Evolutionary conservation across 37 sponge, comb jelly and placozoan species (phyloP), one percentile per base, ranked within the genome.

Genomic region (Diacarnus erythraeanus): DNA sequence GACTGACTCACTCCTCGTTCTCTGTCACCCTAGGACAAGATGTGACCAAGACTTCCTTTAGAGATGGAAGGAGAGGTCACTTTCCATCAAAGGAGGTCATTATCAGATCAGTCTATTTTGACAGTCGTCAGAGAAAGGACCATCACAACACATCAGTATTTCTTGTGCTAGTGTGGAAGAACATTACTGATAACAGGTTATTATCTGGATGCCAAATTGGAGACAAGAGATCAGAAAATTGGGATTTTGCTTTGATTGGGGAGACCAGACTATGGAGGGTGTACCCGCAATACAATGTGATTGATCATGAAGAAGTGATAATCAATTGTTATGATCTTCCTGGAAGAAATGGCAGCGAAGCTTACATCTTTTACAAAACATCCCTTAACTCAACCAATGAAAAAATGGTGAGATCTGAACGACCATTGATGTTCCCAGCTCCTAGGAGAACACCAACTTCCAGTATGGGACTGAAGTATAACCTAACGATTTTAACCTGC

Each of bases 221-320:
- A 15, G 30, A 38, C 2, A 4, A 38, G 26, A 76, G 26, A 38
- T 10, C 77, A 8, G 57, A 38, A 40, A 18, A 59, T 33, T 76
- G 37, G 23, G 27, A 17, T 12, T 42, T 76, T 2, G 36, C 59
- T 1, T 26, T 76, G 23, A 76, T 76, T 26, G 77, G 77, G 59
- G 77, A 76, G 38, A 76, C 77, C 35, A 33, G 38, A 30, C 17
- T 40, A 35, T 76, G 77, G 77, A 59, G 77, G 61, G 61, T 38
- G 21, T 76, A 76, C 27, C 60, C 60, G 2, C 39, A 38, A 6
- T 76, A 76, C 25, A 59, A 76, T 26, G 27, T 41, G 25, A 76
- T 76, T 10, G 61, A 76, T 25, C 77, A 76, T 36, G 77, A 76
- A 60, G 77, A 76, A 38, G 77, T 76, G 21, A 27, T 76, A 18